These are phyloP conservation scores for Dolichotis patagonum DNA, from an alignment of 2,113 vertebrate genomes.

Conservation along the genomic window DNA sequence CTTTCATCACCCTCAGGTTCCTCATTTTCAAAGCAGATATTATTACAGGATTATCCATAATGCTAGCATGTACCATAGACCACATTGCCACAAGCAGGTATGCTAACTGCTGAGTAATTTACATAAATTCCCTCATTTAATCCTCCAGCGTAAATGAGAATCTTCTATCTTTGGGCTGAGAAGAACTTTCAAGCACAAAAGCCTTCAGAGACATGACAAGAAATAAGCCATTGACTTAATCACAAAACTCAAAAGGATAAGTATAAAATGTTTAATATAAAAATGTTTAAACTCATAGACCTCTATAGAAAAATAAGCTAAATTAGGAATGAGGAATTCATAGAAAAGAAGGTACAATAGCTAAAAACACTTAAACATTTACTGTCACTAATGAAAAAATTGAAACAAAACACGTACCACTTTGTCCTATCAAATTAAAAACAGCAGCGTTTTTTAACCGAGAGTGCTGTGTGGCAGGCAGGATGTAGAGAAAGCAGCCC, in stretches of 20 bases:
- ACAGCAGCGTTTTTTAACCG: not conserved
- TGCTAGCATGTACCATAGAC: not conserved
- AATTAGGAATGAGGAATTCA: not conserved
- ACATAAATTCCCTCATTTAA: not conserved
- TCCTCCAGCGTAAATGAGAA: not conserved
- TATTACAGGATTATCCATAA: not conserved
- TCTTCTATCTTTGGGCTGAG: not conserved
- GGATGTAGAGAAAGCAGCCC: not conserved
- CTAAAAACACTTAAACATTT: conserved; percentile 18
- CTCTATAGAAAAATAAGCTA: conserved; percentile 48
- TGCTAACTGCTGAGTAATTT: not conserved
- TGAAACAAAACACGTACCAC: not conserved
- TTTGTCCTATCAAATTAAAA: conserved; percentile 7
- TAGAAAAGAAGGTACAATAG: conserved; percentile 13
- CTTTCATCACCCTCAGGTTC: not conserved
- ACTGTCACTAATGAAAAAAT: not conserved
- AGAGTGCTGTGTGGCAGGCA: not conserved
- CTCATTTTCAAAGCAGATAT: not conserved
- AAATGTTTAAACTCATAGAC: not conserved
- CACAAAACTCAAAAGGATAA: not conserved
- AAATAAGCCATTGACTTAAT: not conserved
- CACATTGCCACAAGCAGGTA: not conserved
- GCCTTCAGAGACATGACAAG: not conserved
- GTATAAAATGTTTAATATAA: not conserved
- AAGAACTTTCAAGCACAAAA: not conserved